Evolutionary conservation across 2,797 vertebrate genomes (phyloP), one percentile per base, ranked within the genome.

Genomic region (Dallia pectoralis): DNA sequence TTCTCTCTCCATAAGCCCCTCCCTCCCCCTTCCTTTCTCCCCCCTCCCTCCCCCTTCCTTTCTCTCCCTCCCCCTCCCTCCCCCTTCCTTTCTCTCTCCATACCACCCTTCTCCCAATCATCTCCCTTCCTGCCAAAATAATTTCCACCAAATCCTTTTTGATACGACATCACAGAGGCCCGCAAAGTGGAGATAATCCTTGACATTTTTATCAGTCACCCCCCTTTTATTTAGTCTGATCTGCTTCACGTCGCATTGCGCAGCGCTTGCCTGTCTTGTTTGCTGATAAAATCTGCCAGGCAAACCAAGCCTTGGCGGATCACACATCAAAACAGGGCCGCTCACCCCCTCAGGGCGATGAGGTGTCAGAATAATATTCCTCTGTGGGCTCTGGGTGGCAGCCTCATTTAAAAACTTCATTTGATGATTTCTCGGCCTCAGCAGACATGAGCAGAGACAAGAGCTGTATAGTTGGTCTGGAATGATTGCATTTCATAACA

Each of bases 281-380:
- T 87, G 77, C 91, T 83, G 89, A 93, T 88, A 89, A 86, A 73
- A 93, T 93, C 91, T 93, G 85, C 75, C 91, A 87, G 87, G 88
- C 78, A 65, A 78, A 88, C 84, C 68, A 6, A 67, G 86, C 88
- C 87, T 73, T 75, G 86, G 87, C 72, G 85, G 89, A 91, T 91
- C 85, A 36, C 84, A 92, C 93, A 93, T 94, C 91, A 93, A 93
- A 92, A 93, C 22, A 89, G 87, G 15, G 0, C 69, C 76, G 48
- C 75, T 84, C 68, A 32, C 70, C 82, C 85, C 87, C 79, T 32
- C 72, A 79, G 87, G 90, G 84, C 78, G 88, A 82, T 59, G 32
- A 71, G 80, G 83, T 90, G 93, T 93, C 92, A 93, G 81, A 90
- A 91, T 82, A 83, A 86, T 79, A 90, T 78, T 84, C 75, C 85